Percentiles rank a stretch among this genome's conserved stretches.
Conservation (phyloP, 2,797 vertebrate genomes). For the Takifugu ocellatus region DNA sequence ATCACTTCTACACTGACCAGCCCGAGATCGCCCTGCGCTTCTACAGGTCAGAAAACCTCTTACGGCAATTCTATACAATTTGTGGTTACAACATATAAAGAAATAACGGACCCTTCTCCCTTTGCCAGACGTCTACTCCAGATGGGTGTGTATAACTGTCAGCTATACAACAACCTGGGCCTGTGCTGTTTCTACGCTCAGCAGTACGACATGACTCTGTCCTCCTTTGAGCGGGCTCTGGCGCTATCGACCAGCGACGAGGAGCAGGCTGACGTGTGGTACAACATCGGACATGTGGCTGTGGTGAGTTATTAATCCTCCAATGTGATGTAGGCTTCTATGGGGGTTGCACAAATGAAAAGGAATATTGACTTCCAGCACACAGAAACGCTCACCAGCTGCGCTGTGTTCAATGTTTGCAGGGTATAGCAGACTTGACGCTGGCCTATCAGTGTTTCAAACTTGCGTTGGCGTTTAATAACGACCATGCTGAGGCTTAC, state of each 20-base stretch:
- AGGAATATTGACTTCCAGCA: neutral
- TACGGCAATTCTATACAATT: neutral
- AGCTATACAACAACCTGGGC: constrained; percentile 97
- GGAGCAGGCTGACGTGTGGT: constrained; percentile 95
- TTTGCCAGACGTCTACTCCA: constrained; percentile 87
- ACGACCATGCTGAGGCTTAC: constrained; percentile 91
- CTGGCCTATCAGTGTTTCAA: constrained; percentile 94
- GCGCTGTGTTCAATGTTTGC: constrained; percentile 33
- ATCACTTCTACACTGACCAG: constrained; percentile 97
- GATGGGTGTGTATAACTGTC: constrained; percentile 98
- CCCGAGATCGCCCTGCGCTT: constrained; percentile 94
- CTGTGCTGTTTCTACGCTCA: constrained; percentile 98
- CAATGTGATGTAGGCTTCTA: neutral
- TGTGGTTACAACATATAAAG: constrained; percentile 7
- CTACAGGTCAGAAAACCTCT: constrained; percentile 81
- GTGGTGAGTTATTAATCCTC: constrained; percentile 79
- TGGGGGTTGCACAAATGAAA: neutral
- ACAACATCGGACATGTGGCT: constrained; percentile 93
- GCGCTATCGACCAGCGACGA: constrained; percentile 87
- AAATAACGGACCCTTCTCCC: constrained; percentile 9
- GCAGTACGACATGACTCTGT: constrained; percentile 98
- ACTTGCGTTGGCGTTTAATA: constrained; percentile 88
- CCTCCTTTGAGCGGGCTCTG: constrained; percentile 91
- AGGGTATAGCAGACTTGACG: constrained; percentile 90
- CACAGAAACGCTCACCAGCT: neutral